Evolutionary conservation across 2,888 invertebrate species (phyloP).

Genomic region (Phortica okadai): DNA sequence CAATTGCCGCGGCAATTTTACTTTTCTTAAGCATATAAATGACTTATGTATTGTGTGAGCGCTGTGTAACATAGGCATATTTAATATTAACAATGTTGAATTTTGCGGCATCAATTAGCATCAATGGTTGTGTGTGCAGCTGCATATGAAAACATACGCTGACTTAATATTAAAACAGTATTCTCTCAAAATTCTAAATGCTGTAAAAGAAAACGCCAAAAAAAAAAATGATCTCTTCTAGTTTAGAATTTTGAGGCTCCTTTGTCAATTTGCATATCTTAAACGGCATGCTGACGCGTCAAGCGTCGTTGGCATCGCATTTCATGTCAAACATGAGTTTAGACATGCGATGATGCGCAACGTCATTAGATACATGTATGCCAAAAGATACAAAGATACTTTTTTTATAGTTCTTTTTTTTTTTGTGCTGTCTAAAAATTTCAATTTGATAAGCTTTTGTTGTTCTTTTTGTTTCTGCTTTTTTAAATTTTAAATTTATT

Average conservation of each 20-base stretch:
- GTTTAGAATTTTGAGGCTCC: background rate
- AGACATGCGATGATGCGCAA: background rate
- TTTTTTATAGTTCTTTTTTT: background rate
- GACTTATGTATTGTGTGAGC: too few relatives aligned
- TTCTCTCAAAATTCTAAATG: too few relatives aligned
- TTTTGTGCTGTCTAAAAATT: background rate
- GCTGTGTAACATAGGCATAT: too few relatives aligned
- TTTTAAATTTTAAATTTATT: background rate
- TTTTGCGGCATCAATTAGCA: too few relatives aligned
- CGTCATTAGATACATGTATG: too few relatives aligned
- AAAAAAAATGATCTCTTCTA: background rate
- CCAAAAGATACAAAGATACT: background rate
- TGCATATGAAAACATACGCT: too few relatives aligned
- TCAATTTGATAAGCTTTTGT: conserved; percentile 7
- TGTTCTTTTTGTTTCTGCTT: conserved; percentile 27
- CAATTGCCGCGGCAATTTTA: too few relatives aligned
- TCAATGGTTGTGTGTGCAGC: too few relatives aligned
- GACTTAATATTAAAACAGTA: too few relatives aligned
- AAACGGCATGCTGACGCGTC: background rate
- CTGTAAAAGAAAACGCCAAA: background rate
- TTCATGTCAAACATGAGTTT: conserved; percentile 21
- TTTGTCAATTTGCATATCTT: background rate
- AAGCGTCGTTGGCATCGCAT: background rate
- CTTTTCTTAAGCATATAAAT: too few relatives aligned
- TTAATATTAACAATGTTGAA: too few relatives aligned